Conservation (phyloP, 2,797 vertebrate genomes). For the Intellagama lesueurii region DNA sequence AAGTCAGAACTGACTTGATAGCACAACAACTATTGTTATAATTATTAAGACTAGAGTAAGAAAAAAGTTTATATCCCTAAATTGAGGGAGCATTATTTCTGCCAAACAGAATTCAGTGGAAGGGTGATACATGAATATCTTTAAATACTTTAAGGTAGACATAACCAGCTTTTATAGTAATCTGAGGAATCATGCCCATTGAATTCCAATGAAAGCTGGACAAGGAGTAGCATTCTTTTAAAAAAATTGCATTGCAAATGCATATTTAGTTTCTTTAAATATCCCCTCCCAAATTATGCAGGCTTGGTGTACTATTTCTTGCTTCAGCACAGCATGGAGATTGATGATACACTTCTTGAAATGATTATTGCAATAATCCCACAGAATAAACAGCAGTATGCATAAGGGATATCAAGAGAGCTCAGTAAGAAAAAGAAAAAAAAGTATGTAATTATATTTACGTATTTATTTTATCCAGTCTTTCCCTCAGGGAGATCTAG, state of each 20-base stretch:
- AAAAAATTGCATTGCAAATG: constrained; percentile 14
- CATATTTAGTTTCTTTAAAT: background rate
- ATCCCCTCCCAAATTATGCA: background rate
- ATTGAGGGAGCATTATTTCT: background rate
- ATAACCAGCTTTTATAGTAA: constrained; percentile 6
- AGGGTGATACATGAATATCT: background rate
- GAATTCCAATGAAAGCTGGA: background rate
- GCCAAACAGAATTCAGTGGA: background rate
- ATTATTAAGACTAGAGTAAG: background rate
- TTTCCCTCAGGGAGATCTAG: background rate
- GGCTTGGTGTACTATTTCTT: constrained; percentile 1
- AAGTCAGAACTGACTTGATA: too few species aligned
- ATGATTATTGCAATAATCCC: background rate
- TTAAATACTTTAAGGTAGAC: background rate
- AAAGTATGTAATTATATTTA: constrained; percentile 4
- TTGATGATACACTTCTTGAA: background rate
- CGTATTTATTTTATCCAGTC: background rate
- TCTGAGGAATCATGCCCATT: background rate
- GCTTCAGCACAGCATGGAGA: background rate
- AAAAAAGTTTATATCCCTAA: background rate
- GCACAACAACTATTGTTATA: background rate
- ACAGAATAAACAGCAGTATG: constrained; percentile 8
- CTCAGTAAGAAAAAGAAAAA: background rate
- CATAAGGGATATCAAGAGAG: background rate
- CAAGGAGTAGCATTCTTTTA: background rate